Base-by-base conservation (phyloP, 2,888 invertebrate genomes). In the Drosophila kambysellisi region DNA sequence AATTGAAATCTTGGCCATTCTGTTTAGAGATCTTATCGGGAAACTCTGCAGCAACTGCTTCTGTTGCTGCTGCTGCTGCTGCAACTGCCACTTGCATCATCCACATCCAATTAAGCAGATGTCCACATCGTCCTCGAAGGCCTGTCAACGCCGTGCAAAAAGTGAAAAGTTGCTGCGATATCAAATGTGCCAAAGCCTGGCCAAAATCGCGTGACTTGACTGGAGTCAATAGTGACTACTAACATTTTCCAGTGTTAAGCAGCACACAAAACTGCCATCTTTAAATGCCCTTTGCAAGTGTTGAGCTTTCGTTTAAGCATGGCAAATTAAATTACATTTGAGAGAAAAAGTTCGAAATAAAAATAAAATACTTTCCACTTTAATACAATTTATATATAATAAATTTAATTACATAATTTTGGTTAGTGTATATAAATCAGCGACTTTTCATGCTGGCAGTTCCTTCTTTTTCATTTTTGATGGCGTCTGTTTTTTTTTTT, bases 91-190 rank as follows among this genome's bases (percentile, higher is more conserved):
- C 48, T 71, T 73, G 62, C 7, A 33, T 11, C 43, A 46, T 46
- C 46, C 46, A 46, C 46, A 75, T 85, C 83, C 88, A 88, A 86
- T 86, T 86, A 86, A 86, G 74, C 73, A 71, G 81, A 75, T 43
- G 32, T 57, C 70, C 71, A 66, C 76, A 20, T 32, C 69, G 71
- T 64, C 70, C 58, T 71, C 50, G 82, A 57, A 57, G 79, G 58
- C 70, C 80, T 80, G 72, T 82, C 82, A 77, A 60, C 64, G 50
- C 43, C 67, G 76, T 71, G 79, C 79, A 76, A 77, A 77, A 86
- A 83, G 85, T 86, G 82, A 86, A 88, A 88, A 86, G 83, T 86
- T 83, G 70, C 73, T 63, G 78, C 74, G 82, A 80, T 83, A 85
- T 85, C 86, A 76, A 88, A 83, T 80, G 86, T 85, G 80, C 80